phyloP scores from a whole-genome alignment of 1,140 invertebrate species.

The Drosophila serrata region DNA sequence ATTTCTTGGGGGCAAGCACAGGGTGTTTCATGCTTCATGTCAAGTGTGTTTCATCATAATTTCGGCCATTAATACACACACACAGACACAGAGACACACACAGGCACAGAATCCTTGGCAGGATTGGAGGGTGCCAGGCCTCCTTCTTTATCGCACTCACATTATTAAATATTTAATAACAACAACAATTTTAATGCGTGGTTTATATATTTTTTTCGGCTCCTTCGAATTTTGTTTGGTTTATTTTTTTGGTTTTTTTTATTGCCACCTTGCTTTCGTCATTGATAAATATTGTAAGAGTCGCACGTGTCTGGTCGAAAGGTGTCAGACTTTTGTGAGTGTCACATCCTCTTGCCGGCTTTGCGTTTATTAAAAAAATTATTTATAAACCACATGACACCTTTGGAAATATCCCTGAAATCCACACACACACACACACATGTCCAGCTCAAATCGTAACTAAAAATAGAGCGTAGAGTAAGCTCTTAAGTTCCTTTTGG shows the following conservation, averaged over 20 bases:
- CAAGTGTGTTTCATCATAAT: constrained; percentile 80
- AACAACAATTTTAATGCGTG: constrained; percentile 44
- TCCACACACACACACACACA: too few species aligned
- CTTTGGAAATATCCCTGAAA: constrained; percentile 6
- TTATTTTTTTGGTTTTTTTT: constrained; percentile 3
- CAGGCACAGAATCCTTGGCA: constrained; percentile 31
- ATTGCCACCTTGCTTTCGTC: constrained; percentile 35
- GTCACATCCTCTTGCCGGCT: constrained; percentile 13
- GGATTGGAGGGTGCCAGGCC: constrained; percentile 41
- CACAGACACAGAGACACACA: constrained; percentile 27
- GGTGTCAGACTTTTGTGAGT: constrained; percentile 41
- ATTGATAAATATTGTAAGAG: constrained; percentile 48
- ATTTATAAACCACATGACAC: constrained; percentile 32
- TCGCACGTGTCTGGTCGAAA: constrained; percentile 37
- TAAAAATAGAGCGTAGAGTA: constrained; percentile 12
- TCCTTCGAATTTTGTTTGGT: constrained; percentile 8
- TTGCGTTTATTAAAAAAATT: constrained; percentile 40
- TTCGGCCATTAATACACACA: constrained; percentile 66
- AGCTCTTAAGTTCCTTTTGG: not conserved
- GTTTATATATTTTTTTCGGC: constrained; percentile 43
- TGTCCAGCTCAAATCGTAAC: not conserved
- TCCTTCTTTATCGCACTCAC: constrained; percentile 33
- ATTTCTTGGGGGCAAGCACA: constrained; percentile 43
- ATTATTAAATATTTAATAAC: constrained; percentile 79
- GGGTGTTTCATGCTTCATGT: constrained; percentile 56